Conservation (phyloP, 1,140 invertebrate genomes). For the Geopemphigus sp. region DNA sequence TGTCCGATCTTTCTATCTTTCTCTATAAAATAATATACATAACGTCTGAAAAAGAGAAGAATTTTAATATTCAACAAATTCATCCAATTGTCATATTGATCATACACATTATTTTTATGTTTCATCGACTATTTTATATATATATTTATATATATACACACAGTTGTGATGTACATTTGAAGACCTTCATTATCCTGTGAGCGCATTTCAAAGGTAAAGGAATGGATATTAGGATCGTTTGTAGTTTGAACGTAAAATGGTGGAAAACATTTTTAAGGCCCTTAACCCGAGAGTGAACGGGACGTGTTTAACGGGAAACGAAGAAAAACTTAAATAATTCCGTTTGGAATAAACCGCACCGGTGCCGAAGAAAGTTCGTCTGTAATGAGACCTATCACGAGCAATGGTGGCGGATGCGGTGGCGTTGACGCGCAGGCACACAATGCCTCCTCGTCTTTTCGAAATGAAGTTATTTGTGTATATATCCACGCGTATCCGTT, state of each 20-base stretch:
- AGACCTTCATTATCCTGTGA: background rate
- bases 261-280: constrained; percentile 25
- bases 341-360: background rate
- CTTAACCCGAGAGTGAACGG: background rate
- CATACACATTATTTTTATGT: background rate
- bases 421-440: background rate
- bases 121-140: background rate
- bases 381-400: constrained; percentile 19
- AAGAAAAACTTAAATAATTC: constrained; percentile 7
- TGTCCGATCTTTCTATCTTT: no score
- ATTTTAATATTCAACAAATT: background rate
- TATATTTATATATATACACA: background rate
- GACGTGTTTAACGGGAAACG: background rate
- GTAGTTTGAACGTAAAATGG: constrained; percentile 14
- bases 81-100: background rate
- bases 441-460: background rate
- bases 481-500: no score
- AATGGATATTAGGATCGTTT: constrained; percentile 28
- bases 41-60: no score
- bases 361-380: constrained; percentile 1
- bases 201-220: constrained; percentile 7
- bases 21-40: no score
- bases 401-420: background rate
- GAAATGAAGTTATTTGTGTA: background rate
- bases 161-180: no score